These are phyloP conservation scores for Tuberolachnus salignus DNA, from an alignment of 2,888 invertebrate species.

Conservation along the genomic window DNA sequence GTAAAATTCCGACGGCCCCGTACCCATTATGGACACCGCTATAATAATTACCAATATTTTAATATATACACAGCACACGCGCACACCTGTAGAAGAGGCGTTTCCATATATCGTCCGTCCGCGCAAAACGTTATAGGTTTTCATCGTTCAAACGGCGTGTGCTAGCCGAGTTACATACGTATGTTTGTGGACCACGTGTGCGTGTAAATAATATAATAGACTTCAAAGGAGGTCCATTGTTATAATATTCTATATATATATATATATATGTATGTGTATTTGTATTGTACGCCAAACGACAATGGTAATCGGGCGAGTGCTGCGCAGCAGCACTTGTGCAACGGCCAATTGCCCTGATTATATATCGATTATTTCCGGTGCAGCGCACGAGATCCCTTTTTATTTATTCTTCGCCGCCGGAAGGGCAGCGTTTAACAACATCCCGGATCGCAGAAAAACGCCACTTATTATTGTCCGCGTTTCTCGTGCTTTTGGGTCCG, in stretches of 20 bases:
- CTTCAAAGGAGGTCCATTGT: constrained; percentile 45
- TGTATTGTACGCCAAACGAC: not conserved
- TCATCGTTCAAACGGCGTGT: not conserved
- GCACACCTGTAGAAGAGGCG: not conserved
- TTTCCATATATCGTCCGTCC: not conserved
- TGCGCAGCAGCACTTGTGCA: not conserved
- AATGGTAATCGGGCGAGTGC: constrained; percentile 28
- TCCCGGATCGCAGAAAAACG: too few relatives aligned
- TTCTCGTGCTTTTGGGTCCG: too few relatives aligned
- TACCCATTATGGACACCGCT: too few relatives aligned
- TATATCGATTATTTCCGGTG: constrained; percentile 43
- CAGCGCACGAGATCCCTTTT: not conserved
- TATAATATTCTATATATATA: too few relatives aligned
- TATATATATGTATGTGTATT: too few relatives aligned
- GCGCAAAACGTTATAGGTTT: too few relatives aligned
- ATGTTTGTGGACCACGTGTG: not conserved
- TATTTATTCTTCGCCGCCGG: not conserved
- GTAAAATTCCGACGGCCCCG: too few relatives aligned
- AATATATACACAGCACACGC: too few relatives aligned
- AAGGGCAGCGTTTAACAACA: not conserved
- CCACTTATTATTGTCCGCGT: too few relatives aligned
- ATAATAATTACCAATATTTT: too few relatives aligned
- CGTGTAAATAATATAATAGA: constrained; percentile 13
- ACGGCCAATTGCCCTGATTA: constrained; percentile 40
- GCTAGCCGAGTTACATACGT: not conserved